These are phyloP conservation scores for Megaustenia siamemsis DNA, from an alignment of 2,888 invertebrate genomes.

Conservation along the genomic window DNA sequence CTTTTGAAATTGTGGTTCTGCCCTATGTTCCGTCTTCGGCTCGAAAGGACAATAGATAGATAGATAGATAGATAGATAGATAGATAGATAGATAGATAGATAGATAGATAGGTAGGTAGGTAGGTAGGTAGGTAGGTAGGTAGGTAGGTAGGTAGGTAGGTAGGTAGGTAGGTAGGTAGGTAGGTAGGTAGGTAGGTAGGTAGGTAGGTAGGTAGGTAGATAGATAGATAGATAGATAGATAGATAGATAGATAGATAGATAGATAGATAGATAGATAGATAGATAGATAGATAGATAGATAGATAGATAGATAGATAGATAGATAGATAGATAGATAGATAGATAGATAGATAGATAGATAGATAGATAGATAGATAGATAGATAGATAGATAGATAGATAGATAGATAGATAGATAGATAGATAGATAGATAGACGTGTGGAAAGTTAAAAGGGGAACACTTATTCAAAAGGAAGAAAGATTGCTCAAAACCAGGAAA, in stretches of 20 bases:
- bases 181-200: neutral
- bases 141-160: neutral
- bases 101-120: no score
- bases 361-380: constrained; percentile 22
- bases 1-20: no score
- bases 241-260: constrained; percentile 4
- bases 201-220: no score
- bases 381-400: no score
- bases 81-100: neutral
- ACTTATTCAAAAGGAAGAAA: no score
- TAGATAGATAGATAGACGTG: no score
- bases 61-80: no score
- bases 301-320: constrained; percentile 7
- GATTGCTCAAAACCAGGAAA: no score
- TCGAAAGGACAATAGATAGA: no score
- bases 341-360: constrained; percentile 22
- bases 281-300: constrained; percentile 7
- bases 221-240: neutral
- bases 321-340: constrained; percentile 22
- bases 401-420: no score
- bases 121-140: neutral
- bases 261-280: constrained; percentile 4
- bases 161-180: neutral
- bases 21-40: no score
- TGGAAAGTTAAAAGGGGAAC: no score